phyloP scores from a whole-genome alignment of 2,888 invertebrate genomes.

The Diplolepis rosae region DNA sequence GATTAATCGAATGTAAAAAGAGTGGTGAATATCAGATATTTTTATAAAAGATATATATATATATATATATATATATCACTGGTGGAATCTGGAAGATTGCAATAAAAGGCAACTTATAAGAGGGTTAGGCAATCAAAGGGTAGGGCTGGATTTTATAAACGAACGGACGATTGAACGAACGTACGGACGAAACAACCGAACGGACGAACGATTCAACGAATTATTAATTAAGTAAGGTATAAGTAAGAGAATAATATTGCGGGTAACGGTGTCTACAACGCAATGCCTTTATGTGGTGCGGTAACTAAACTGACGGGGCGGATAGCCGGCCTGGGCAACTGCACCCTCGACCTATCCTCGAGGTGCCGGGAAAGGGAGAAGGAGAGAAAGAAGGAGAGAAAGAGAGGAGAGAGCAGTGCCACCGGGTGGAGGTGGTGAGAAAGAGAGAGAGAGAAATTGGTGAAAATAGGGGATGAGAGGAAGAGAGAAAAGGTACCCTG shows the following conservation, averaged over 20 bases:
- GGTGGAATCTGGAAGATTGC: conserved; percentile 22
- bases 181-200: conserved; percentile 52
- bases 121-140: conserved; percentile 16
- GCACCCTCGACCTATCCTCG: conserved; percentile 51
- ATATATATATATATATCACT: background rate
- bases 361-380: conserved; percentile 45
- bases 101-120: background rate
- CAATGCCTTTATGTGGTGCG: conserved; percentile 74
- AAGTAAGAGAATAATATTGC: conserved; percentile 70
- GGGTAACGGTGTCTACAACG: conserved; percentile 73
- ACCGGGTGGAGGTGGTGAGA: conserved; percentile 7
- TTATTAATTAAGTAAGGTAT: conserved; percentile 42
- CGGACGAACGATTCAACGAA: conserved; percentile 55
- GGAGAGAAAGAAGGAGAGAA: background rate
- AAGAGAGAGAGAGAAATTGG: conserved; percentile 32
- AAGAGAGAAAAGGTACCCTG: conserved; percentile 41
- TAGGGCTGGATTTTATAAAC: conserved; percentile 23
- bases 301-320: conserved; percentile 72
- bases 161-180: conserved; percentile 45
- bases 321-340: conserved; percentile 57
- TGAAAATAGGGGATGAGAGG: conserved; percentile 36
- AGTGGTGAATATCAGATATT: background rate
- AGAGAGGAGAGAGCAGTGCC: background rate
- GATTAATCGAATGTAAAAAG: background rate
- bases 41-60: background rate